Conservation (phyloP, 2,888 invertebrate species). For the Microctonus aethiopoides region DNA sequence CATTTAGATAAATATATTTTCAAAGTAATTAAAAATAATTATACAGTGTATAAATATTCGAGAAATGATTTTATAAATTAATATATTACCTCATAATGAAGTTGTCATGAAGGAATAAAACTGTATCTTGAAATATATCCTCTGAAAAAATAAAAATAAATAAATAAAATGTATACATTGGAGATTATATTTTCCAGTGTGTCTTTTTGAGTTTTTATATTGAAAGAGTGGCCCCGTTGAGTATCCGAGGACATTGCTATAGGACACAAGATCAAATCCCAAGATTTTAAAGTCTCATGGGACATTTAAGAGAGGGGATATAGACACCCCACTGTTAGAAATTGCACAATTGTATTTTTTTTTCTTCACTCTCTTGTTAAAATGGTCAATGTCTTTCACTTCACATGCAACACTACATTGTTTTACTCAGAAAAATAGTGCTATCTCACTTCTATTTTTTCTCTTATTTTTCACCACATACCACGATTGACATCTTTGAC, state of each 20-base stretch:
- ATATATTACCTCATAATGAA: too few species aligned
- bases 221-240: neutral
- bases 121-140: too few species aligned
- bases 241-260: constrained; percentile 12
- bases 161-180: too few species aligned
- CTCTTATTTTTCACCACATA: neutral
- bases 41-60: too few species aligned
- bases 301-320: neutral
- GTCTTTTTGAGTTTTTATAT: too few species aligned
- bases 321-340: neutral
- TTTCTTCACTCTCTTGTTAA: neutral
- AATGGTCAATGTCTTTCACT: neutral
- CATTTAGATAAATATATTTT: too few species aligned
- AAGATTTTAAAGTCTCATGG: constrained; percentile 33
- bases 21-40: too few species aligned
- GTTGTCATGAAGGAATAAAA: too few species aligned
- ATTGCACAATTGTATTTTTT: neutral
- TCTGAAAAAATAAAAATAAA: too few species aligned
- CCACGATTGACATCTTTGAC: constrained; percentile 29
- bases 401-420: constrained; percentile 12
- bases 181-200: too few species aligned
- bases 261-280: constrained; percentile 38
- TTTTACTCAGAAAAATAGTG: neutral
- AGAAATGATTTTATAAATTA: too few species aligned
- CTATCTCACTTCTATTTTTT: neutral